phyloP scores from a whole-genome alignment of 2,113 vertebrate genomes.

The western clawed frog (Xenopus tropicalis) region UCB_Xtro_10.0 CM004443.2:171452001-171452500 shows the following conservation, averaged over 20 bases:
- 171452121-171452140: slow-evolving; percentile 58
- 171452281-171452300: slow-evolving; percentile 93
- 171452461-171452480: slow-evolving; percentile 78
- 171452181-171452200: slow-evolving; percentile 91
- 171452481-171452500: slow-evolving; percentile 76
- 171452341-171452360: slow-evolving; percentile 75
- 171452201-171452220: slow-evolving; percentile 88
- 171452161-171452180: slow-evolving; percentile 75
- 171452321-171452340: slow-evolving; percentile 96
- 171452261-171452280: slow-evolving; percentile 83
- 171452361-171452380: slow-evolving; percentile 70
- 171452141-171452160: slow-evolving; percentile 76
- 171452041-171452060: slow-evolving; percentile 69
- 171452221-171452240: slow-evolving; percentile 75
- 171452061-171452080: slow-evolving; percentile 61
- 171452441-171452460: slow-evolving; percentile 88
- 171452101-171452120: slow-evolving; percentile 49
- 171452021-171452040: slow-evolving; percentile 79
- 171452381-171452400: slow-evolving; percentile 82
- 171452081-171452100: slow-evolving; percentile 50
- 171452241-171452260: slow-evolving; percentile 68
- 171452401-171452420: slow-evolving; percentile 78
- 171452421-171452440: slow-evolving; percentile 97
- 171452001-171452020: slow-evolving; percentile 54
- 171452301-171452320: slow-evolving; percentile 92